Evolutionary conservation across 64 coral and sea anemone species (phyloP), one percentile per base, ranked within the genome.

Genomic region (Porites lutea): DNA sequence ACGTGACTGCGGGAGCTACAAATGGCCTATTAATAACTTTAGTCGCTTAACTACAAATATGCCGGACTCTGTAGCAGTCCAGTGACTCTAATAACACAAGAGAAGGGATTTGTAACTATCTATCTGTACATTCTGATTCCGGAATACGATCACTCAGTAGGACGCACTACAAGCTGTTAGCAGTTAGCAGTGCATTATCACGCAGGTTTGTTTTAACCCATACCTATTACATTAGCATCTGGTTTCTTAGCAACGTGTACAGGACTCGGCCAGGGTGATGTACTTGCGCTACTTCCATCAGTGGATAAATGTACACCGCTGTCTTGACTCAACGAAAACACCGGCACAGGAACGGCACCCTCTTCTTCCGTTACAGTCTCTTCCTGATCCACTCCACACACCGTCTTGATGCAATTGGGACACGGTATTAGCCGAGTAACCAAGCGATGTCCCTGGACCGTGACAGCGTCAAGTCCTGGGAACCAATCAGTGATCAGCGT

Each of bases 401-500:
- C 87, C 46, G 71, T 48, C 7, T 74, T 69, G 76, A 98, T 96
- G 77, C 97, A 98, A 44, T 98, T 98, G 50, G 87, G 88, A 48
- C 97, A 98, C 2, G 94, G 97, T 43, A 96, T 88, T 11, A 95
- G 65, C 79, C 97, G 79, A 18, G 94, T 93, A n/a, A 98, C 97
- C 72, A 98, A 50, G 83, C 94, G 94, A 90, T 96, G 74, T 8
- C 97, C 97, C 75, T 93, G 94, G 14, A 98, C 94, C 68, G 94
- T 98, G 43, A 90, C 73, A 52, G 90, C 87, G 72, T 98, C 97
- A 84, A 98, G 97, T n/a, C 97, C 97, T 91, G 97, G 97, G 83
- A 96, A 98, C 97, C 97, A 98, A 66, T 98, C 97, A 8, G 90
- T 93, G 49, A 98, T 90, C 45, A 98, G 94, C 3, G 92, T 98